phyloP scores from a whole-genome alignment of 2,797 vertebrate genomes.

The Aldrovandia affinis region DNA sequence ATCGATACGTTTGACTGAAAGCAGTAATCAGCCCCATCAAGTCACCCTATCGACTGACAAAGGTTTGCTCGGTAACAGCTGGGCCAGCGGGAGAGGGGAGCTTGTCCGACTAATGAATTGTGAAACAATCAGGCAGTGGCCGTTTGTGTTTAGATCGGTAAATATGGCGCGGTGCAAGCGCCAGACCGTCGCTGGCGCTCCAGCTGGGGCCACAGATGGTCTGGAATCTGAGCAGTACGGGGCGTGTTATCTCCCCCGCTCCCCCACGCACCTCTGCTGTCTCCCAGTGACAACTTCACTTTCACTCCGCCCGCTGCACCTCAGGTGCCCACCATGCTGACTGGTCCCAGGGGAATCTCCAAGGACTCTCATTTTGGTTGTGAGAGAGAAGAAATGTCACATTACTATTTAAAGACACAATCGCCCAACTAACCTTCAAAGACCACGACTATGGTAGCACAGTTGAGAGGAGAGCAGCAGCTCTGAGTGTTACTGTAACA shows the following conservation, averaged over 20 bases:
- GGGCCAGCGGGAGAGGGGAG: slow-evolving; percentile 96
- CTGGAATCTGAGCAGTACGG: slow-evolving; percentile 89
- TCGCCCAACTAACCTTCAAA: slow-evolving; percentile 81
- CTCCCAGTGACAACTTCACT: slow-evolving; percentile 83
- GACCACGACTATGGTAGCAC: slow-evolving; percentile 65
- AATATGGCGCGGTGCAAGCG: slow-evolving; percentile 99
- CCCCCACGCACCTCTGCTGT: slow-evolving; percentile 79
- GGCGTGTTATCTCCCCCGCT: slow-evolving; percentile 79
- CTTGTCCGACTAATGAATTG: slow-evolving; percentile 99
- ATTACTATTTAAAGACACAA: slow-evolving; percentile 77
- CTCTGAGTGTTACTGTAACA: too few species aligned
- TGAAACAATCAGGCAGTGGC: slow-evolving; percentile 99
- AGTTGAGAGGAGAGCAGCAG: too few species aligned
- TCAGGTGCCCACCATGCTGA: slow-evolving; percentile 56
- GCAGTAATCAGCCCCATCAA: slow-evolving; percentile 99
- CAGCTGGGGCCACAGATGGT: slow-evolving; percentile 99
- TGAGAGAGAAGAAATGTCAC: slow-evolving; percentile 61
- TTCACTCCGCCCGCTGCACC: slow-evolving; percentile 68
- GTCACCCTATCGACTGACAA: slow-evolving; percentile 78
- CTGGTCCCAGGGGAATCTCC: slow-evolving; percentile 45
- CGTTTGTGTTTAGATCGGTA: slow-evolving; percentile 99
- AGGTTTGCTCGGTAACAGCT: slow-evolving; percentile 99
- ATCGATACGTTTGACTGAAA: slow-evolving; percentile 99
- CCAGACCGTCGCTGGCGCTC: slow-evolving; percentile 98
- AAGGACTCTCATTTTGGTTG: slow-evolving; percentile 42